phyloP scores from a whole-genome alignment of 2,888 invertebrate species.

The Cacoxenus indagator region DNA sequence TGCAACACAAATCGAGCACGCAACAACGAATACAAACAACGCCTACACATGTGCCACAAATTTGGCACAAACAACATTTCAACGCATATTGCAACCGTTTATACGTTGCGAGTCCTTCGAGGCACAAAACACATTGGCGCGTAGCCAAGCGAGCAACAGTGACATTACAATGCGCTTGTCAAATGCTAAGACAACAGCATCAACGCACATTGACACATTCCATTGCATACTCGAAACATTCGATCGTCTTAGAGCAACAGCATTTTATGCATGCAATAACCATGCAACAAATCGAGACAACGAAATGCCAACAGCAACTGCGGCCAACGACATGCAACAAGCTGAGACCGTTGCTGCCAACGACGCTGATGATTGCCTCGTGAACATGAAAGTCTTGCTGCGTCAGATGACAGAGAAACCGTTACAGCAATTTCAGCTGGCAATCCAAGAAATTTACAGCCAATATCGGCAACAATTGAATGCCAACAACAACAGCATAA shows the following conservation, averaged over 20 bases:
- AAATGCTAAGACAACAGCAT: background rate
- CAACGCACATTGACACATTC: constrained; percentile 54
- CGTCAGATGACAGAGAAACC: constrained; percentile 57
- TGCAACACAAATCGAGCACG: constrained; percentile 26
- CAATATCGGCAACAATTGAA: constrained; percentile 22
- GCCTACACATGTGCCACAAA: constrained; percentile 47
- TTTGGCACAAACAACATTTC: constrained; percentile 49
- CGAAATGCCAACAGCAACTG: constrained; percentile 18
- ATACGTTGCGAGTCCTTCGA: constrained; percentile 50
- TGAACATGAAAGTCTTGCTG: constrained; percentile 58
- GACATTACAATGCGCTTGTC: no score
- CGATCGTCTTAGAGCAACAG: constrained; percentile 46
- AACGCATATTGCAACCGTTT: constrained; percentile 55
- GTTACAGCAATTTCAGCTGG: constrained; percentile 65
- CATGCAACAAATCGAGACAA: constrained; percentile 15
- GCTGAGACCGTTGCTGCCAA: constrained; percentile 19
- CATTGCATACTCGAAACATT: constrained; percentile 62
- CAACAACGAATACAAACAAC: constrained; percentile 15
- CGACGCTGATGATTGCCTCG: constrained; percentile 45
- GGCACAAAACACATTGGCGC: background rate
- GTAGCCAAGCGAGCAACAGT: constrained; percentile 20
- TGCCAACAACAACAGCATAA: constrained; percentile 23
- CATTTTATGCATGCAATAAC: constrained; percentile 48
- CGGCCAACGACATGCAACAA: constrained; percentile 20
- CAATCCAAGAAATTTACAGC: constrained; percentile 47